phyloP scores from a whole-genome alignment of 2,797 vertebrate genomes.

The Manis crassicaudata region DNA sequence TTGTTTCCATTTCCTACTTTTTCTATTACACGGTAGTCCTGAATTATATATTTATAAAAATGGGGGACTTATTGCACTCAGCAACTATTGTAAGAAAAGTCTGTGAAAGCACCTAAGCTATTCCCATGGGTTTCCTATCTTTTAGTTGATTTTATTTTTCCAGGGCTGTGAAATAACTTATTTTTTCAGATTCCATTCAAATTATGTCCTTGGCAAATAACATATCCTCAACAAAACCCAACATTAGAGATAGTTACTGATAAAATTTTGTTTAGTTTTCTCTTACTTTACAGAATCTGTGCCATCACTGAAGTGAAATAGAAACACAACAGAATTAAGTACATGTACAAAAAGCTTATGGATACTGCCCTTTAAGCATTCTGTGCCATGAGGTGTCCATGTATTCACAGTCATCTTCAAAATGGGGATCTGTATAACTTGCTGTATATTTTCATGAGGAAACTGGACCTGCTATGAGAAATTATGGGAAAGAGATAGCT shows the following conservation, averaged over 20 bases:
- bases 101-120: conserved; percentile 54
- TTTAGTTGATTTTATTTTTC: conserved; percentile 66
- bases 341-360: conserved; percentile 33
- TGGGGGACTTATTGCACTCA: conserved; percentile 22
- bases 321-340: conserved; percentile 67
- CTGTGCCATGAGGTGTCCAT: not conserved
- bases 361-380: conserved; percentile 16
- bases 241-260: conserved; percentile 69
- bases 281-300: conserved; percentile 47
- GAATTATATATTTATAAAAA: conserved; percentile 73
- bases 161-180: conserved; percentile 62
- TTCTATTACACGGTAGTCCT: conserved; percentile 53
- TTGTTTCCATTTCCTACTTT: conserved; percentile 59
- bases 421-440: conserved; percentile 33
- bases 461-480: conserved; percentile 40
- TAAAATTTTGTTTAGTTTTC: conserved; percentile 54
- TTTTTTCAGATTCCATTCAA: conserved; percentile 71
- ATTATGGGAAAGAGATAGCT: conserved; percentile 18
- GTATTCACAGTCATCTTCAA: conserved; percentile 52
- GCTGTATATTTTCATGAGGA: conserved; percentile 48
- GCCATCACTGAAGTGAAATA: conserved; percentile 59
- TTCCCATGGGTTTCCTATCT: conserved; percentile 65
- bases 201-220: conserved; percentile 64
- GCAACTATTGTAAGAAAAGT: conserved; percentile 61
- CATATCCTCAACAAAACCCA: conserved; percentile 59